Evolutionary conservation across 2,113 vertebrate genomes (phyloP), one percentile per base, ranked within the genome.

Genomic region (Gallinago jamesoni): DNA sequence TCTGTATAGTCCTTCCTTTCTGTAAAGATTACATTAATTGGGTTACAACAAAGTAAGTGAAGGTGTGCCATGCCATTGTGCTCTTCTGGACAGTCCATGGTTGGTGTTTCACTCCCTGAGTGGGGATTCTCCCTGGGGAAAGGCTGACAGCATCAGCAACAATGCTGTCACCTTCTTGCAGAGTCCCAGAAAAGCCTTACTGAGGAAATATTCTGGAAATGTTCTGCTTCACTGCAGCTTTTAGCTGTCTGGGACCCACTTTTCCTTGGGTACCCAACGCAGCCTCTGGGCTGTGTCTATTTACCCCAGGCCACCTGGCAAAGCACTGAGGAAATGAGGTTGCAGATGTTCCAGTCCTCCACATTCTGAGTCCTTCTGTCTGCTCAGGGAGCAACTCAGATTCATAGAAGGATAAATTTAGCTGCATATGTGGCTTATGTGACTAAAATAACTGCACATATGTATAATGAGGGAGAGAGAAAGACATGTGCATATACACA

Each of bases 321-420:
- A 66, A 93, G 47, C n/a, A 28, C 20, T 2, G 10, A 82, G 69
- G 74, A 94, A 94, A 70, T 30, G 60, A 85, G 43, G 19, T 10
- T 95, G 70, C 57, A 89, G 69, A 67, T 78, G 60, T 93, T 91
- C 66, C 69, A 68, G 41, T 37, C 21, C 79, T 88, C 35, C 72
- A 73, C 28, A 88, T 31, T 27, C 48, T 64, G 57, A 92, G 85
- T 72, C 78, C 66, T 70, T 93, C 84, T 92, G 79, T 88, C 75
- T 92, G 43, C 53, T 90, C 60, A 73, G 75, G 79, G 67, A 79
- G 43, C 17, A 76, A 88, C 85, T 23, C 33, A 93, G 59, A 52
- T 21, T 60, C 39, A n/a, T 6, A n/a, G 79, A 78, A 82, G 33
- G 59, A 69, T 83, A 94, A 92, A 86, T 66, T 69, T 52, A 94